Evolutionary conservation across 2,113 vertebrate species (phyloP).

Genomic region (Cyrtonyx montezumae): DNA sequence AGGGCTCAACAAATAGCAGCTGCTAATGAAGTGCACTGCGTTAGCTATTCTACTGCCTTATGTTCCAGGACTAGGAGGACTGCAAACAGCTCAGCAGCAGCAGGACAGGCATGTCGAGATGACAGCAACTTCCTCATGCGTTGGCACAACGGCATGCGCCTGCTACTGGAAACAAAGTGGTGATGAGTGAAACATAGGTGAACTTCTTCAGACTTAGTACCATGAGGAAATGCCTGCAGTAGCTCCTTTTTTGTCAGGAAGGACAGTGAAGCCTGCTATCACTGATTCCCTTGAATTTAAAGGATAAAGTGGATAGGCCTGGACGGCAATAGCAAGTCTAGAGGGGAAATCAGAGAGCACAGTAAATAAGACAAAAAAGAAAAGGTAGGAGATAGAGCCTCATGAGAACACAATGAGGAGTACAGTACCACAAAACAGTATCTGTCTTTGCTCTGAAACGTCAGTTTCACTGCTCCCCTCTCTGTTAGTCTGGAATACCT

Average conservation of each 20-base stretch:
- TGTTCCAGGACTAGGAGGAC: not conserved
- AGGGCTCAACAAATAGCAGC: not conserved
- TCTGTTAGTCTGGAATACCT: not conserved
- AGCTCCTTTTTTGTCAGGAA: not conserved
- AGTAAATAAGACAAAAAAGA: not conserved
- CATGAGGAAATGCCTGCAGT: rapidly evolving
- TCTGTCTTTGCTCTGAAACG: not conserved
- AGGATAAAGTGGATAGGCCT: not conserved
- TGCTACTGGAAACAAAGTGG: not conserved
- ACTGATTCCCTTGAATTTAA: not conserved
- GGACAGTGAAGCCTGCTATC: not conserved
- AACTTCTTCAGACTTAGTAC: not conserved
- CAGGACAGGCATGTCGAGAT: rapidly evolving
- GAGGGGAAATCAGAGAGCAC: not conserved
- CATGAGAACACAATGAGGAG: not conserved
- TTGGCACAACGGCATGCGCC: not conserved
- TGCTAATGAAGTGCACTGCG: not conserved
- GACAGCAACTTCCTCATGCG: rapidly evolving
- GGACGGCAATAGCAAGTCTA: not conserved
- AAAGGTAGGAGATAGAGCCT: not conserved
- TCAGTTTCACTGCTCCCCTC: not conserved
- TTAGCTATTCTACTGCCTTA: not conserved
- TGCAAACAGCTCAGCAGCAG: not conserved
- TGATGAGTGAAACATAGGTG: rapidly evolving
- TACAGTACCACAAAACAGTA: not conserved